Evolutionary conservation across 35 echinoderm and acorn worm genomes (phyloP).

Genomic region (Lytechinus pictus): DNA sequence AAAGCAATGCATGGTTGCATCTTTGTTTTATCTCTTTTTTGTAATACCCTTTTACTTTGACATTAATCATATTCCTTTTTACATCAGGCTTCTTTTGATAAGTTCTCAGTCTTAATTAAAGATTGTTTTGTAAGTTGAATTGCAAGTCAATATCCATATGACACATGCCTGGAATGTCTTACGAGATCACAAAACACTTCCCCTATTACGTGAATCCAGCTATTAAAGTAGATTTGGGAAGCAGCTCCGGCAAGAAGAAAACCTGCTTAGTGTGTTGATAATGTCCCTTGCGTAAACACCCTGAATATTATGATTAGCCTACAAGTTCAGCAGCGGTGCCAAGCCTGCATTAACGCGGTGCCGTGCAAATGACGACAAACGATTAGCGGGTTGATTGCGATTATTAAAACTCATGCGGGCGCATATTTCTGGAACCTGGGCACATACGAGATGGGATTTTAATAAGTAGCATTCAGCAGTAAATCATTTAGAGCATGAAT

Average conservation of each 20-base stretch:
- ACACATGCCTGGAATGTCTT: not conserved
- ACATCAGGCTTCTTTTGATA: not conserved
- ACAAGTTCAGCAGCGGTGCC: constrained; percentile 20
- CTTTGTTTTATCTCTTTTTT: no score
- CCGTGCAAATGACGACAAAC: constrained; percentile 26
- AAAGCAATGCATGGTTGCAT: no score
- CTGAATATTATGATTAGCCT: not conserved
- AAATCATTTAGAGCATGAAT: constrained; percentile 22
- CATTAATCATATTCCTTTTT: no score
- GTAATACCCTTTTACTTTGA: no score
- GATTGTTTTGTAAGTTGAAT: not conserved
- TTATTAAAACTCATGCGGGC: constrained; percentile 28
- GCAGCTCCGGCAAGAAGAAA: not conserved
- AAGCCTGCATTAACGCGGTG: constrained; percentile 32
- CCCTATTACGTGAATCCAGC: not conserved
- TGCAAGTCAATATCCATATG: not conserved
- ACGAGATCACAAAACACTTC: not conserved
- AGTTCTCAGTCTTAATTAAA: not conserved
- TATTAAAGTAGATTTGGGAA: constrained; percentile 4
- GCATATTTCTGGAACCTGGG: constrained; percentile 41
- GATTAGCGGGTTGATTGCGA: constrained; percentile 27
- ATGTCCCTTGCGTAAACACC: constrained; percentile 20
- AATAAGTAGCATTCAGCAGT: constrained; percentile 22
- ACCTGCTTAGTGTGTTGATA: not conserved
- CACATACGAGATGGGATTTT: constrained; percentile 35